phyloP scores from a whole-genome alignment of 2,797 vertebrate genomes.

The Aeoliscus strigatus region DNA sequence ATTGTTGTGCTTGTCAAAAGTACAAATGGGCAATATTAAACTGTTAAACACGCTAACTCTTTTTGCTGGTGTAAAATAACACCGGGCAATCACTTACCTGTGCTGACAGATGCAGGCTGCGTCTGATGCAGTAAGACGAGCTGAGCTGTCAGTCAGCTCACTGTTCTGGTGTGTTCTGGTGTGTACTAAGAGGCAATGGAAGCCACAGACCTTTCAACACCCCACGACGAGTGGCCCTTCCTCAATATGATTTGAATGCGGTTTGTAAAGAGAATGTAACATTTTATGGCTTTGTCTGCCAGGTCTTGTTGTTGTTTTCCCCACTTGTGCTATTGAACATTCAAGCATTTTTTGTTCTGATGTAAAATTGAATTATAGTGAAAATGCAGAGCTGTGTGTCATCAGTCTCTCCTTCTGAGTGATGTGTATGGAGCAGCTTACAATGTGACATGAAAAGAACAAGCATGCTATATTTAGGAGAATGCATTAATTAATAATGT shows the following conservation, averaged over 20 bases:
- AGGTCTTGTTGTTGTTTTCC: too few species aligned
- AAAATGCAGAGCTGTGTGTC: too few species aligned
- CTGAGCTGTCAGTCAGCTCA: conserved; percentile 48
- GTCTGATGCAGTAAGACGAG: conserved; percentile 63
- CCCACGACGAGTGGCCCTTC: too few species aligned
- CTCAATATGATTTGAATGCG: too few species aligned
- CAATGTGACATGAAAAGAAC: conserved; percentile 33
- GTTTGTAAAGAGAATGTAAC: conserved; percentile 6
- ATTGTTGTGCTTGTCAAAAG: conserved; percentile 4
- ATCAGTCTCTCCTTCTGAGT: conserved; percentile 7
- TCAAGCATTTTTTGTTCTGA: too few species aligned
- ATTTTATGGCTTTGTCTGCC: neutral
- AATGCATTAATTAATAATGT: conserved; percentile 60
- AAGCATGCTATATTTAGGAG: conserved; percentile 55
- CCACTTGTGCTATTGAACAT: too few species aligned
- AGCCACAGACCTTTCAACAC: conserved; percentile 38
- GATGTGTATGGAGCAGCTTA: conserved; percentile 21
- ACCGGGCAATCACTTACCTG: conserved; percentile 73
- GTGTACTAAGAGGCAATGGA: conserved; percentile 38
- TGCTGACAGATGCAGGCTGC: conserved; percentile 64
- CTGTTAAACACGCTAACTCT: conserved; percentile 70
- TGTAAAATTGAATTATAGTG: too few species aligned
- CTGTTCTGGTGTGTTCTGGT: too few species aligned
- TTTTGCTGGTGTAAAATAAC: conserved; percentile 67
- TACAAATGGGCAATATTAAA: conserved; percentile 61